Percentiles rank a stretch among this genome's conserved stretches.
Evolutionary conservation across 2,888 invertebrate genomes (phyloP).

Genomic region (Coronaproctus castanopsis): DNA sequence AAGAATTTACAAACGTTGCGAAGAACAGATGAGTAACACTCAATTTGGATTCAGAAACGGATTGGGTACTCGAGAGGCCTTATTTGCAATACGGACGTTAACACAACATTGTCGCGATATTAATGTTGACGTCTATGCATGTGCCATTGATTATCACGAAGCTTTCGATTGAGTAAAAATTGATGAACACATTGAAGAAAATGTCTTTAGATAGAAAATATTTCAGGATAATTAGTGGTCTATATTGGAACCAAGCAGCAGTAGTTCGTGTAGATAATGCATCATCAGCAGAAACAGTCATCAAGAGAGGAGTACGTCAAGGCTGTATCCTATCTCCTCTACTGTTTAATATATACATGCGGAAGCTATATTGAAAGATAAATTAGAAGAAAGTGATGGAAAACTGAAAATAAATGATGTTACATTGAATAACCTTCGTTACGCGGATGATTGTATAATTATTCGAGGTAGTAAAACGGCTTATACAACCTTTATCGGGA

Average conservation of each 20-base stretch:
- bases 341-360: neutral
- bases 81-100: slow-evolving; percentile 12
- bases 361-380: neutral
- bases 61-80: slow-evolving; percentile 13
- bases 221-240: slow-evolving; percentile 10
- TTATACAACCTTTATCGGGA: neutral
- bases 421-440: neutral
- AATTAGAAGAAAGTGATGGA: neutral
- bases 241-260: slow-evolving; percentile 12
- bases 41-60: slow-evolving; percentile 18
- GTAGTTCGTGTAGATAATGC: slow-evolving; percentile 1
- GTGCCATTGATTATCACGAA: slow-evolving; percentile 17
- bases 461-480: neutral
- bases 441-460: neutral
- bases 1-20: slow-evolving; percentile 7
- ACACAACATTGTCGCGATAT: slow-evolving; percentile 9
- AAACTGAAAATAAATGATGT: neutral
- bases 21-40: slow-evolving; percentile 15
- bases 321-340: slow-evolving; percentile 3
- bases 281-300: slow-evolving; percentile 7
- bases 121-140: slow-evolving; percentile 7
- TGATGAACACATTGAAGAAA: slow-evolving; percentile 15
- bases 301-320: slow-evolving; percentile 9
- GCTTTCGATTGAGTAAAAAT: slow-evolving; percentile 17
- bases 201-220: slow-evolving; percentile 9